Conservation (phyloP, 1,140 invertebrate species). For the Meloidogyne exigua region DNA sequence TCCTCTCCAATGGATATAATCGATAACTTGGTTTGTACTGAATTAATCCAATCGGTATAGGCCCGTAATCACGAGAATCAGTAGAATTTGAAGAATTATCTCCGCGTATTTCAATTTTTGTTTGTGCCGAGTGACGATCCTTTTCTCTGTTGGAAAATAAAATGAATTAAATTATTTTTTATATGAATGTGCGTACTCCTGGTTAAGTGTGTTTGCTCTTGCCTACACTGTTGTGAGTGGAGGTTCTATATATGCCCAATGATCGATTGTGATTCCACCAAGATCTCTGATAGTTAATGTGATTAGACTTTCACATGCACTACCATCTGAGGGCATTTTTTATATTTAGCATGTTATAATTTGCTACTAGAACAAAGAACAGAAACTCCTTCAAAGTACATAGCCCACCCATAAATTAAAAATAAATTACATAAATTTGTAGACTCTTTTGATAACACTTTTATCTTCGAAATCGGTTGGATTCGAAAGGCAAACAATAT, state of each 20-base stretch:
- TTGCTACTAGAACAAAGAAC: too few relatives aligned
- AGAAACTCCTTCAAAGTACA: too few relatives aligned
- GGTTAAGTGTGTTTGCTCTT: not conserved
- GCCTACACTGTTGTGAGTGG: not conserved
- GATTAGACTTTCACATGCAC: conserved; percentile 10
- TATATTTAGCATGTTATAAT: not conserved
- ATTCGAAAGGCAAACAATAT: conserved; percentile 12
- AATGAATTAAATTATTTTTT: not conserved
- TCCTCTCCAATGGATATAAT: not conserved
- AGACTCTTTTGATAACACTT: not conserved
- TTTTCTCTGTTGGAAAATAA: not conserved
- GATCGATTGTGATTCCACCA: not conserved
- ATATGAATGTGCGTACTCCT: not conserved
- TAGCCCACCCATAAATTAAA: too few relatives aligned
- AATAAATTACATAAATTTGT: conserved; percentile 5
- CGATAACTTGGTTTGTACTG: not conserved
- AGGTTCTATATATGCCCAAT: not conserved
- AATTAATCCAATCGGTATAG: conserved; percentile 10
- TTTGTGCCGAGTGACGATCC: not conserved
- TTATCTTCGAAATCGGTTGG: not conserved
- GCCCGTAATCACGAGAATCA: conserved; percentile 18
- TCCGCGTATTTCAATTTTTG: conserved; percentile 13
- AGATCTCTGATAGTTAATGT: not conserved
- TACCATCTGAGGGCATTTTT: conserved; percentile 9
- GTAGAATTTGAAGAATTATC: not conserved